Conservation (phyloP, 2,113 vertebrate genomes). For the Rhinoderma darwinii region DNA sequence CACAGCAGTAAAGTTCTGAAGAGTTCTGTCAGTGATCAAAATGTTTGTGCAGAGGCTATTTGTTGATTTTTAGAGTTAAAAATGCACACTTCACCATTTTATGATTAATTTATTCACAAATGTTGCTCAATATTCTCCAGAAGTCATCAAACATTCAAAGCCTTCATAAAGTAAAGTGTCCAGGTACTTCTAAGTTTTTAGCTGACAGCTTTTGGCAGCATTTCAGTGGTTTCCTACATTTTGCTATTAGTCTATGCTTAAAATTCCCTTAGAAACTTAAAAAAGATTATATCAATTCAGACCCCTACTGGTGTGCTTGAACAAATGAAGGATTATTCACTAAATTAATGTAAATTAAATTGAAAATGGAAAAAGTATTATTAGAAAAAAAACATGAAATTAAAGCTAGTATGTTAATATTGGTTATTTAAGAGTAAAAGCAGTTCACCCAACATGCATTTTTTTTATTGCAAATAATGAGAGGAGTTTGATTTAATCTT, state of each 20-base stretch:
- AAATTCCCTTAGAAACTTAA: constrained; percentile 35
- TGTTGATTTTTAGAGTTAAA: constrained; percentile 21
- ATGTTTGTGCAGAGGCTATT: constrained; percentile 41
- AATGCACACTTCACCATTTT: constrained; percentile 16
- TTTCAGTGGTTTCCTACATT: constrained; percentile 26
- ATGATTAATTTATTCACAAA: constrained; percentile 37
- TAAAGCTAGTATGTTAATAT: not conserved
- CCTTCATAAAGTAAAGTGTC: constrained; percentile 27
- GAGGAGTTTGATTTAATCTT: not conserved
- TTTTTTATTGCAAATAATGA: too few species aligned
- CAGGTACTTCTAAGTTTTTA: constrained; percentile 43
- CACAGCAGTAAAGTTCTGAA: constrained; percentile 13
- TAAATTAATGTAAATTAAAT: not conserved
- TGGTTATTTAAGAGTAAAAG: not conserved
- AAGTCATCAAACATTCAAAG: constrained; percentile 42
- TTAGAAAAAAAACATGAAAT: not conserved
- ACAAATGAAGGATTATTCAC: not conserved
- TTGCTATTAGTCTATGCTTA: constrained; percentile 10
- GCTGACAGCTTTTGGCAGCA: constrained; percentile 36
- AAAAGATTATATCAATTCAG: not conserved
- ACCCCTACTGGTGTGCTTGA: not conserved
- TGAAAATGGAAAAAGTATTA: not conserved
- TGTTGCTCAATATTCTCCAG: constrained; percentile 32
- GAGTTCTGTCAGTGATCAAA: constrained; percentile 16
- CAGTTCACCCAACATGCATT: too few species aligned